Evolutionary conservation across 2,888 invertebrate species (phyloP), one percentile per base, ranked within the genome.

Genomic region (Meiosimyza decipiens): DNA sequence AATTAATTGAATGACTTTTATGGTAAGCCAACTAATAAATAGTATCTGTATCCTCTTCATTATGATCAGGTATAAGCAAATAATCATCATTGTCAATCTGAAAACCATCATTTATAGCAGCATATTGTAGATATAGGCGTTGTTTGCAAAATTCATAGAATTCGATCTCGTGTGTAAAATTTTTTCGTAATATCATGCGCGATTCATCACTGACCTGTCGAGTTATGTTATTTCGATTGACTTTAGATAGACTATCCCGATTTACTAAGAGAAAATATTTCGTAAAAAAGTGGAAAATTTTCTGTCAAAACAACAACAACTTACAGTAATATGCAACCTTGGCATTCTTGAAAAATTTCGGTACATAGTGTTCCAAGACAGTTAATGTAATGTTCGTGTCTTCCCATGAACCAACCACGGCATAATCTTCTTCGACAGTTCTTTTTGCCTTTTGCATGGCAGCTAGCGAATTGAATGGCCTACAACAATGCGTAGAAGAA

Each of bases 101-200:
- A 11, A 77, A 73, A 47, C 80, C 82, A n/a, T 78, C 71, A 64
- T 90, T 89, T 1, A 95, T 87, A 0, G 95, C 95, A 55, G 92
- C 88, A 72, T 94, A 90, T 81, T 96, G 96, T 82, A 91, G 89
- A 82, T 95, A 92, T 12, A 96, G 89, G 77, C 96, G 89, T 83
- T 96, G 95, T 79, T 92, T 92, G 85, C 95, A 95, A 85, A 96
- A 96, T 82, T 96, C 93, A 85, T 96, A 96, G 86, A 96, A 95
- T 82, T 96, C 96, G 6, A 96, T 94, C 88, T 96, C 96, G 69
- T 93, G 89, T 0, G 95, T 95, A 82, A 96, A 94, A 87, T 96
- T 96, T 71, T 90, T 90, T 77, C 94, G 89, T 3, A 96, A 92
- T 47, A 95, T 91, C 60, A 94, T 91, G 81, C 95, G 95, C 2